Conservation (phyloP, 1,140 invertebrate genomes). For the Armadillidium nasatum region DNA sequence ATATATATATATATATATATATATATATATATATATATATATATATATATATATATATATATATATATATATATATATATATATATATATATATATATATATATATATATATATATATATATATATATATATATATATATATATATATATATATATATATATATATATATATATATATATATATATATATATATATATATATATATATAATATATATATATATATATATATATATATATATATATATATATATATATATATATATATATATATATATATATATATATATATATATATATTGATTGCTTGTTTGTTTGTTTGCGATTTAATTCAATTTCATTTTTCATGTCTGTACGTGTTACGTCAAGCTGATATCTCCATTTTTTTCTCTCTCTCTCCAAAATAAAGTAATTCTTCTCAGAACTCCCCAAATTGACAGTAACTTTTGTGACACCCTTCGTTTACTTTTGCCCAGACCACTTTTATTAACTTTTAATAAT, state of each 20-base stretch:
- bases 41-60: slow-evolving; percentile 16
- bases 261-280: slow-evolving; percentile 21
- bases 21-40: slow-evolving; percentile 2
- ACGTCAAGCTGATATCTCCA: too few species aligned
- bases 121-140: slow-evolving; percentile 22
- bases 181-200: slow-evolving; percentile 12
- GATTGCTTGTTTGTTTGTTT: too few species aligned
- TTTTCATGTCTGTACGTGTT: too few species aligned
- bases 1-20: neutral
- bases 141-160: slow-evolving; percentile 19
- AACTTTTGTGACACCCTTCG: too few species aligned
- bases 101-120: slow-evolving; percentile 21
- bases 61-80: slow-evolving; percentile 22
- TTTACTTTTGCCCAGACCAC: too few species aligned
- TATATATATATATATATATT: neutral
- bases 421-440: too few species aligned
- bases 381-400: too few species aligned
- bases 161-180: slow-evolving; percentile 18
- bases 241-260: slow-evolving; percentile 22
- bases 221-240: neutral
- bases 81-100: slow-evolving; percentile 22
- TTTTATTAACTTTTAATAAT: too few species aligned
- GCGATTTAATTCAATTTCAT: too few species aligned
- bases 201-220: slow-evolving; percentile 1
- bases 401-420: too few species aligned